Conservation (phyloP, 2,888 invertebrate species). For the Meliscaeva auricollis region DNA sequence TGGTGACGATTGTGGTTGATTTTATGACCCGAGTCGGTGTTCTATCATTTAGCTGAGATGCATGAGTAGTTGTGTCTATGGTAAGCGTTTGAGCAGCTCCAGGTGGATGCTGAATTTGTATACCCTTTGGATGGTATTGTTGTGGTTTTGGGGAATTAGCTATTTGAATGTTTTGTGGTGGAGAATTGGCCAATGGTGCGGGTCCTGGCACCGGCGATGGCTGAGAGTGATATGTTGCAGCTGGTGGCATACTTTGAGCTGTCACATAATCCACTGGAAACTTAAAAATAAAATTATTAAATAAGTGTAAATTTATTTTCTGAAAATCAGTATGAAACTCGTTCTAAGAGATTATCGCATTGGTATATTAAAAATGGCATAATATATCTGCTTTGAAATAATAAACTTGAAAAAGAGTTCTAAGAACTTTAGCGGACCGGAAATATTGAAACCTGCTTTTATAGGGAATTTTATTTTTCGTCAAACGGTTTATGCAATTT, state of each 20-base stretch:
- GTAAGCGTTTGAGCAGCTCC: constrained; percentile 56
- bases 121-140: constrained; percentile 49
- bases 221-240: constrained; percentile 56
- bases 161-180: constrained; percentile 48
- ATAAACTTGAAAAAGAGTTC: no score
- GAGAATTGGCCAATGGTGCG: constrained; percentile 43
- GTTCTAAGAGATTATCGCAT: no score
- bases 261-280: constrained; percentile 64
- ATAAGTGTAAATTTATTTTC: no score
- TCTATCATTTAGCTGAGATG: constrained; percentile 59
- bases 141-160: constrained; percentile 35
- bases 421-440: no score
- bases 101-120: constrained; percentile 45
- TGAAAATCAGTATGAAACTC: no score
- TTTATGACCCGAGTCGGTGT: constrained; percentile 46
- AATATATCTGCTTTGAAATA: no score
- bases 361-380: no score
- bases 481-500: no score
- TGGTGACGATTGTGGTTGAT: constrained; percentile 41
- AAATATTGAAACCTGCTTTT: no score
- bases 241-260: constrained; percentile 42
- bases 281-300: background rate
- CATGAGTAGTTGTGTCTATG: constrained; percentile 58
- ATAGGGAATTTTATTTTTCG: no score
- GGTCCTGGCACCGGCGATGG: constrained; percentile 42